Evolutionary conservation across 2,113 vertebrate genomes (phyloP).

Genomic region (Prunella fulvescens): DNA sequence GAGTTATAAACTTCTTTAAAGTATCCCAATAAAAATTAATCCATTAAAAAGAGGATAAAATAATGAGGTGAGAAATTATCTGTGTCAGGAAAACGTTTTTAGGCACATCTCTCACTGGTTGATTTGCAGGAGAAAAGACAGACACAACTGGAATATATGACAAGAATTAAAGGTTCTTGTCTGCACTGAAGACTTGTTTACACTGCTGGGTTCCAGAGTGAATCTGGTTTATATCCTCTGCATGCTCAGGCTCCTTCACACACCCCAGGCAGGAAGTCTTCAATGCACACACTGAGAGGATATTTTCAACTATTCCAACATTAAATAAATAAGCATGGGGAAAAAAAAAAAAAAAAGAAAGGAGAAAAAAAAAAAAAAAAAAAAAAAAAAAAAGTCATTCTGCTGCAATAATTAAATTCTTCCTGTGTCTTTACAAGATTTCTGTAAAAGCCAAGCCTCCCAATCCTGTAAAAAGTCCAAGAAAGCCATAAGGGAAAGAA

Average conservation of each 20-base stretch:
- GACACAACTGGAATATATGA: constrained; percentile 45
- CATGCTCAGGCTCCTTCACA: constrained; percentile 40
- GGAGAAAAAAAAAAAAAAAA: not conserved
- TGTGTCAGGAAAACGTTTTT: not conserved
- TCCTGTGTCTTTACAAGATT: constrained; percentile 15
- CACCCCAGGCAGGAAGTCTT: constrained; percentile 58
- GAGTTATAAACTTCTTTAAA: not conserved
- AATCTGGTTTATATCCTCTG: constrained; percentile 67
- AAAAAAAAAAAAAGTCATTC: not conserved
- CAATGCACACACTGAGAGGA: constrained; percentile 30
- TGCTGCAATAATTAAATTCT: constrained; percentile 39
- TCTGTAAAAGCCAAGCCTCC: not conserved
- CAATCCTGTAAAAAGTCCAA: not conserved
- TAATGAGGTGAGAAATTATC: constrained; percentile 9
- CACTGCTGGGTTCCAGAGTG: constrained; percentile 20
- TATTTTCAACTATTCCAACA: constrained; percentile 36
- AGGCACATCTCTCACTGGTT: constrained; percentile 46
- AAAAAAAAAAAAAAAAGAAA: not conserved
- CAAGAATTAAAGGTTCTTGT: constrained; percentile 20
- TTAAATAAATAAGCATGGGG: constrained; percentile 35
- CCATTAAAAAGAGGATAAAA: not conserved
- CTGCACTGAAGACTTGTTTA: constrained; percentile 66
- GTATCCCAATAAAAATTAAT: not conserved
- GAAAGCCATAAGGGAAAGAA: not conserved
- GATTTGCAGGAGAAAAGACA: constrained; percentile 55